Evolutionary conservation across 2,113 vertebrate species (phyloP).

Genomic region (Dipodomys spectabilis): DNA sequence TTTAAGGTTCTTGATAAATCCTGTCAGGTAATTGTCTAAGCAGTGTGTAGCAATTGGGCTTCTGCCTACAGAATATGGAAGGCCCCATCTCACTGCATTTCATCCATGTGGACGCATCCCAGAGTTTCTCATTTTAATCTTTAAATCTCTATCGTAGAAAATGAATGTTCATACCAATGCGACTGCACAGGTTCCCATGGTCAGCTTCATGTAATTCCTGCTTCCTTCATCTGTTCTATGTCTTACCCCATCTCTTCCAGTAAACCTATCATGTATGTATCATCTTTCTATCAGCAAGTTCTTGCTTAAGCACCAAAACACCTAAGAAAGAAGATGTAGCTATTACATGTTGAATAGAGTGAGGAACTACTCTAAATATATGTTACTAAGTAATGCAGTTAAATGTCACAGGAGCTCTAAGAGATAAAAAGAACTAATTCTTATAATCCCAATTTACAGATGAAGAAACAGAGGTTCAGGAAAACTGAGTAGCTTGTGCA

Average conservation of each 20-base stretch:
- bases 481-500: background rate
- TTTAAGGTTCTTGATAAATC: background rate
- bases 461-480: background rate
- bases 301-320: background rate
- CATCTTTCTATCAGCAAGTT: background rate
- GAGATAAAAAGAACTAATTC: background rate
- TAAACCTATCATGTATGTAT: background rate
- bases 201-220: background rate
- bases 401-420: background rate
- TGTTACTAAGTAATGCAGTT: background rate
- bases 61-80: background rate
- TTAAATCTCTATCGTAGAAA: background rate
- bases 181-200: background rate
- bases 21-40: slow-evolving; percentile 17
- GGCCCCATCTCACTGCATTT: background rate
- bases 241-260: background rate
- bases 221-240: background rate
- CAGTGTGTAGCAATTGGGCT: background rate
- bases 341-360: background rate
- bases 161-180: slow-evolving; percentile 11
- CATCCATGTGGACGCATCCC: background rate
- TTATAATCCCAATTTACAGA: background rate
- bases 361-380: background rate
- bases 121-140: background rate
- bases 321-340: background rate